phyloP scores from a whole-genome alignment of 2,113 vertebrate species.

The Passer montanus region DNA sequence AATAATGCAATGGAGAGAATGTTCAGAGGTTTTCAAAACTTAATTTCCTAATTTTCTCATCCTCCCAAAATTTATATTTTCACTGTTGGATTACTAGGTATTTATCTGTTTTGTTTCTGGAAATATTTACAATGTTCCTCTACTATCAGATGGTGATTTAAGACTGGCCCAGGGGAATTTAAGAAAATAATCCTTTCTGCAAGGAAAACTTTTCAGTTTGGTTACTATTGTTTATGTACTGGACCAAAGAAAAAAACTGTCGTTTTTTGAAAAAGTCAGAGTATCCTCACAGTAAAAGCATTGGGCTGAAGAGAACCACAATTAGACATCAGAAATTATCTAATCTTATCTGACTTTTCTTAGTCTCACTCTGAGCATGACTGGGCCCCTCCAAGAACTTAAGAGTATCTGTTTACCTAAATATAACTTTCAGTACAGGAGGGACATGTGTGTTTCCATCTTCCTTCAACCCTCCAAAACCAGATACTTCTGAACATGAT shows the following conservation, averaged over 20 bases:
- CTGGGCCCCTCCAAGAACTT: background rate
- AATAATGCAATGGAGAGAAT: background rate
- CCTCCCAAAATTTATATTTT: background rate
- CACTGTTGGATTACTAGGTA: accelerated
- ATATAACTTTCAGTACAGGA: background rate
- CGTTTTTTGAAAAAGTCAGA: background rate
- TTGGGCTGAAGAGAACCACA: background rate
- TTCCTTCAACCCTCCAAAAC: background rate
- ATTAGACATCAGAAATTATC: background rate
- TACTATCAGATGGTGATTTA: background rate
- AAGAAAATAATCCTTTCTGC: background rate
- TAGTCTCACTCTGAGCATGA: background rate
- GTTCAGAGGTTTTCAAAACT: background rate
- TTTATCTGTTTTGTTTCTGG: background rate
- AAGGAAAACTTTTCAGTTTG: background rate
- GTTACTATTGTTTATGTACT: background rate
- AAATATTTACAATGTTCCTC: accelerated
- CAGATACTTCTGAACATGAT: background rate
- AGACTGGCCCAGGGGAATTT: accelerated
- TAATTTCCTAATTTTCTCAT: background rate
- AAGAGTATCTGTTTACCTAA: background rate
- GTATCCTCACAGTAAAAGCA: background rate
- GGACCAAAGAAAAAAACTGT: background rate
- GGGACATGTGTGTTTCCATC: background rate
- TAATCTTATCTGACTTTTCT: background rate